Percentiles rank a stretch among this genome's conserved stretches.
phyloP scores from a whole-genome alignment of 2,888 invertebrate species.

The Dione juno region DNA sequence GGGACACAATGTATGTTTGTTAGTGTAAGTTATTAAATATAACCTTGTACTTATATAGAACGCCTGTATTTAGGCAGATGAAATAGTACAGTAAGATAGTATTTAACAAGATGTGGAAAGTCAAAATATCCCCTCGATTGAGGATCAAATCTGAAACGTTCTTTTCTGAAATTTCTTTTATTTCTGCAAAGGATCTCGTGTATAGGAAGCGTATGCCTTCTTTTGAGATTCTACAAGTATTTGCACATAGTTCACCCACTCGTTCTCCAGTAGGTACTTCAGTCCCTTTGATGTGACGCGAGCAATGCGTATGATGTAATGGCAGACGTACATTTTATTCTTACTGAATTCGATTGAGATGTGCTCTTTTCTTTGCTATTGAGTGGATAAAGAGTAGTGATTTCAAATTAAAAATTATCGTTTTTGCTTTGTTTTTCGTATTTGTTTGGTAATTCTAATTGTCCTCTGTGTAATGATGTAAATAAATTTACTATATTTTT shows the following conservation, averaged over 20 bases:
- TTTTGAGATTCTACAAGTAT: conserved; percentile 39
- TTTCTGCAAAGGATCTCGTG: conserved; percentile 35
- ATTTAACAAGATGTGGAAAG: too few species aligned
- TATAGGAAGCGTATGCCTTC: conserved; percentile 43
- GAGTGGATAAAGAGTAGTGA: background rate
- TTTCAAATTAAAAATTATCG: background rate
- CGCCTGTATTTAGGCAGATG: too few species aligned
- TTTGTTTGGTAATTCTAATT: too few species aligned
- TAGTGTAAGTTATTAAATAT: too few species aligned
- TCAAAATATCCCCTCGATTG: background rate
- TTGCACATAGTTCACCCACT: conserved; percentile 46
- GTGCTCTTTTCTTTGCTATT: background rate
- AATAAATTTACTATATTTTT: too few species aligned
- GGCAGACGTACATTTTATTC: conserved; percentile 35
- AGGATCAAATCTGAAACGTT: background rate
- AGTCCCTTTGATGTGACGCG: conserved; percentile 57
- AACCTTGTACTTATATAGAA: too few species aligned
- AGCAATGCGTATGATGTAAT: conserved; percentile 44
- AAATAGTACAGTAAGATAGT: too few species aligned
- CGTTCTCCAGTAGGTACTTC: conserved; percentile 52
- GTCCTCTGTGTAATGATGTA: too few species aligned
- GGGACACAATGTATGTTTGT: too few species aligned
- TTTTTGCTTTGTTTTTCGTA: background rate
- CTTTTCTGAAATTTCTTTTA: background rate
- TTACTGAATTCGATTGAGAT: background rate